phyloP scores from a whole-genome alignment of 2,113 vertebrate genomes.

The Typhlomys cinereus region DNA sequence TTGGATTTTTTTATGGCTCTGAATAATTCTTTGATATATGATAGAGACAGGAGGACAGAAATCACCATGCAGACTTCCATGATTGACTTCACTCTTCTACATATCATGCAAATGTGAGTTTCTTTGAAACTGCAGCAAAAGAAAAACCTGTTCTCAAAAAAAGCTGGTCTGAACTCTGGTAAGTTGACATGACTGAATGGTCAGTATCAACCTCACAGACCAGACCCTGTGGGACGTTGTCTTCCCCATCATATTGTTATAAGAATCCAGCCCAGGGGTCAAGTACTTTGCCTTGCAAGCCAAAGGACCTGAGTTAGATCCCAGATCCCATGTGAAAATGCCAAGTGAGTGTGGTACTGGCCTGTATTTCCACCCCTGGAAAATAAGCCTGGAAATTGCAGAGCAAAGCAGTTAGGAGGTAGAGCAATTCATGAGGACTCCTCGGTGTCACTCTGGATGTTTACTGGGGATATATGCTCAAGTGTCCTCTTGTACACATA shows the following conservation, averaged over 20 bases:
- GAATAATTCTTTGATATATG: not conserved
- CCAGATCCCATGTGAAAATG: no score
- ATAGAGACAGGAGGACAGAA: not conserved
- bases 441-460: no score
- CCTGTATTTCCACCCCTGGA: no score
- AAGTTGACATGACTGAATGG: not conserved
- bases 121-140: not conserved
- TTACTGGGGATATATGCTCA: no score
- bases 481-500: no score
- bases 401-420: no score
- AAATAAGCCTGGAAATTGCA: no score
- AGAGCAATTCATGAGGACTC: no score
- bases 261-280: not conserved
- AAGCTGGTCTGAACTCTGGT: not conserved
- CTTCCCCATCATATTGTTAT: rapidly evolving
- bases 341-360: no score
- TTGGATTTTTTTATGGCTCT: not conserved
- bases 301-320: no score
- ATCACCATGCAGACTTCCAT: not conserved
- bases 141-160: no score
- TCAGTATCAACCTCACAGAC: not conserved
- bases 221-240: not conserved
- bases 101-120: not conserved
- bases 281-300: no score
- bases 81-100: not conserved